Conservation (phyloP, 2,888 invertebrate species). For the Sphaerophoria rueppellii region DNA sequence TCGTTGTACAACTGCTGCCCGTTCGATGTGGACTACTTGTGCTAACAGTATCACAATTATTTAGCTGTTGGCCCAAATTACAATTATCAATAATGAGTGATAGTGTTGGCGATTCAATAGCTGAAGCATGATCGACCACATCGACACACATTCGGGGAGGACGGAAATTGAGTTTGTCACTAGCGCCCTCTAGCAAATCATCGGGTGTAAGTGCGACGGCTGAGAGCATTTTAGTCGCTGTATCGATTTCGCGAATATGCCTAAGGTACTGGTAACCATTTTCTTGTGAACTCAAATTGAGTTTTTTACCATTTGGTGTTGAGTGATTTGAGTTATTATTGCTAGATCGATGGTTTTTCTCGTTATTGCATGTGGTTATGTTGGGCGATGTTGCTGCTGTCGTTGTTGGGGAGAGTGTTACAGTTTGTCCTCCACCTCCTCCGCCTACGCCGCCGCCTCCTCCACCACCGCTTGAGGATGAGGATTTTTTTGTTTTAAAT, state of each 20-base stretch:
- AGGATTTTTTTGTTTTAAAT: slow-evolving; percentile 81
- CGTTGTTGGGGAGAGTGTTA: background rate
- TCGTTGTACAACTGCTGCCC: slow-evolving; percentile 34
- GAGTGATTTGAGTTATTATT: slow-evolving; percentile 64
- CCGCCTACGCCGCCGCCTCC: slow-evolving; percentile 31
- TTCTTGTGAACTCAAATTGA: slow-evolving; percentile 77
- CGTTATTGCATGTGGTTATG: slow-evolving; percentile 63
- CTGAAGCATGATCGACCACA: slow-evolving; percentile 77
- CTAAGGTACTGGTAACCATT: slow-evolving; percentile 82
- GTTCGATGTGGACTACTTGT: slow-evolving; percentile 74
- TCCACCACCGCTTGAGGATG: slow-evolving; percentile 44
- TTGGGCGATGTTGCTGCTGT: slow-evolving; percentile 50
- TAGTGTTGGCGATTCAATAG: slow-evolving; percentile 73
- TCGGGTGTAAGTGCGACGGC: slow-evolving; percentile 77
- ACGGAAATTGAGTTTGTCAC: slow-evolving; percentile 75
- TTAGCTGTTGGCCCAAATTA: slow-evolving; percentile 58
- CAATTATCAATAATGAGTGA: slow-evolving; percentile 75
- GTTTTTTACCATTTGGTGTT: slow-evolving; percentile 70
- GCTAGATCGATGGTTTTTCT: slow-evolving; percentile 74
- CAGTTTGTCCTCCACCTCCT: background rate
- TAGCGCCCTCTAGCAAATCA: slow-evolving; percentile 75
- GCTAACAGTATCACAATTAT: slow-evolving; percentile 74
- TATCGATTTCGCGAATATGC: slow-evolving; percentile 81
- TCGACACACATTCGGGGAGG: slow-evolving; percentile 76
- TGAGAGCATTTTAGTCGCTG: slow-evolving; percentile 80